Evolutionary conservation across 2,113 vertebrate species (phyloP).

Genomic region (Pardalotus punctatus): DNA sequence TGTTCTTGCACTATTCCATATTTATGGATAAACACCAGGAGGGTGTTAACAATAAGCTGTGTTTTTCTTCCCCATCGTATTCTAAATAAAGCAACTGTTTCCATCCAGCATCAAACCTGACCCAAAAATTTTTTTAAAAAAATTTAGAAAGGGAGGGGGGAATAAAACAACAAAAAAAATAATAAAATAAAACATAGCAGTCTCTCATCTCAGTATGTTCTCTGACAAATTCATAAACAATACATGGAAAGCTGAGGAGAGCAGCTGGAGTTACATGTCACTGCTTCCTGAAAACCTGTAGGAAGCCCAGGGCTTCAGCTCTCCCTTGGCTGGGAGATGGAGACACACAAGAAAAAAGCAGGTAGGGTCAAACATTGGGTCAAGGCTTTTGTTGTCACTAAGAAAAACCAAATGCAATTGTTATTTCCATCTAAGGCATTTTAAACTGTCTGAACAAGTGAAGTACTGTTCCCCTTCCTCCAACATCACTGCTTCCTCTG

Average conservation of each 20-base stretch:
- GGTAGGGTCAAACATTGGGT: background rate
- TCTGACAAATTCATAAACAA: slow-evolving; percentile 66
- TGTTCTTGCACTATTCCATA: slow-evolving; percentile 64
- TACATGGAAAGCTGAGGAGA: slow-evolving; percentile 63
- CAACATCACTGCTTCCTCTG: background rate
- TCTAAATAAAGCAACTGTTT: slow-evolving; percentile 72
- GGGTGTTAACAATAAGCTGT: slow-evolving; percentile 63
- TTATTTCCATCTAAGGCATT: slow-evolving; percentile 16
- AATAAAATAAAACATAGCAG: background rate
- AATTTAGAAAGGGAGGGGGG: no score
- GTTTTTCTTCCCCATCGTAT: slow-evolving; percentile 57
- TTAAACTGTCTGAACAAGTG: background rate
- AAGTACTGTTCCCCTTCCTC: slow-evolving; percentile 2
- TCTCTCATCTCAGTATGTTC: slow-evolving; percentile 47
- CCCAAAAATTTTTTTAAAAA: background rate
- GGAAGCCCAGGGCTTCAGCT: background rate
- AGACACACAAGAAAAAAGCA: background rate
- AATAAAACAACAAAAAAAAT: background rate
- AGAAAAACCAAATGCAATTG: slow-evolving; percentile 63
- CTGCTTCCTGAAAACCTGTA: slow-evolving; percentile 51
- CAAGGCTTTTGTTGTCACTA: slow-evolving; percentile 63
- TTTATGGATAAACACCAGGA: slow-evolving; percentile 71
- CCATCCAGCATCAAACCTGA: slow-evolving; percentile 59
- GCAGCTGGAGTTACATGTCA: slow-evolving; percentile 9
- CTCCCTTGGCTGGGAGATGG: background rate